Conservation (phyloP, 1,140 invertebrate species). For the Chelonus insularis region DNA sequence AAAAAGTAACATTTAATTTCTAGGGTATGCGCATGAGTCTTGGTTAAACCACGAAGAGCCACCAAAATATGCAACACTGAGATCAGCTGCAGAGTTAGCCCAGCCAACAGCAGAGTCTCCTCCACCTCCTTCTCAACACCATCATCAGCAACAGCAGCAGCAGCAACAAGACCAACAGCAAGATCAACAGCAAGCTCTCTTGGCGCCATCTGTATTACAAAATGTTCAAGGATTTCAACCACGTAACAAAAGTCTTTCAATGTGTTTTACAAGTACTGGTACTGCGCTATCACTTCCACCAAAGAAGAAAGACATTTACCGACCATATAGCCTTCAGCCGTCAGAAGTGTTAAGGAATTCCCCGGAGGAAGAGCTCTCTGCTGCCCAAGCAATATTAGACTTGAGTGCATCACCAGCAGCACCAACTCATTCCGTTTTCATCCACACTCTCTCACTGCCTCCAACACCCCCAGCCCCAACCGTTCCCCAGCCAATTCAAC, state of each 20-base stretch:
- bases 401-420: constrained; percentile 81
- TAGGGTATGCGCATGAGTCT: constrained; percentile 57
- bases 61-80: constrained; percentile 70
- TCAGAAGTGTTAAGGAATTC: constrained; percentile 64
- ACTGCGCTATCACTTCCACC: constrained; percentile 78
- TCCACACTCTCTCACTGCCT: constrained; percentile 58
- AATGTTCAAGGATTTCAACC: constrained; percentile 37
- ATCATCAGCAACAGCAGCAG: constrained; percentile 38
- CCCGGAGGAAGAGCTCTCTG: constrained; percentile 77
- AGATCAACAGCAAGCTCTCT: constrained; percentile 36
- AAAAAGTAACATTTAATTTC: too few relatives aligned
- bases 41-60: constrained; percentile 59
- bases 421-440: constrained; percentile 54
- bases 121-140: constrained; percentile 39
- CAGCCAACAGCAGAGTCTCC: constrained; percentile 41
- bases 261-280: constrained; percentile 83
- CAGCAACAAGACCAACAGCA: constrained; percentile 33
- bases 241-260: constrained; percentile 70
- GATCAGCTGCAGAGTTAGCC: constrained; percentile 62
- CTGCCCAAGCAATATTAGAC: constrained; percentile 84
- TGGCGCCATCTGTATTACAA: constrained; percentile 36
- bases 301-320: constrained; percentile 86
- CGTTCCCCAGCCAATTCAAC: constrained; percentile 33
- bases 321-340: constrained; percentile 80
- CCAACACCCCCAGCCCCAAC: constrained; percentile 57